Evolutionary conservation across 2,888 invertebrate species (phyloP), one percentile per base, ranked within the genome.

Genomic region (Drosophila histrio): DNA sequence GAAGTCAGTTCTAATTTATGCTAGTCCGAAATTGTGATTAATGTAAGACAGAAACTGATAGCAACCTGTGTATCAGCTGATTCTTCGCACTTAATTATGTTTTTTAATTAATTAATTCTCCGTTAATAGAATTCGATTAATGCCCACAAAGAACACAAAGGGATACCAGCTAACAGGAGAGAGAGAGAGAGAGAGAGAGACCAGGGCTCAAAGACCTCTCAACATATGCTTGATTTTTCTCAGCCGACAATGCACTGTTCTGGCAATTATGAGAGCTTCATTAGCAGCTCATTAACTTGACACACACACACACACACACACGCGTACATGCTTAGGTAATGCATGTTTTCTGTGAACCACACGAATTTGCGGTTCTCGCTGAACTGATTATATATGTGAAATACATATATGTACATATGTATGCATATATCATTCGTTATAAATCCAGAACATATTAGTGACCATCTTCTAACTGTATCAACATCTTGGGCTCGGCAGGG

Each of bases 221-320:
- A 9, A 15, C 0, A 3, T 11, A 19, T 11, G 5, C 5, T 36
- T 47, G 26, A 50, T n/a, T 39, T 47, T 47, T 47, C 15, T 8
- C 8, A 21, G 4, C 5, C 28, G 49, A 39, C 36, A 30, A 30
- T 71, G 70, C 26, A 22, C 11, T 46, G 28, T 39, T 50, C 19
- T 7, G 49, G 34, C 36, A 59, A 56, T 65, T 71, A 52, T 64
- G 22, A 50, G 11, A 26, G 71, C 65, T 38, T 66, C 52, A 72
- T 72, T 61, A 66, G 49, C 43, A 43, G 32, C 61, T 15, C 50
- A 26, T 39, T 30, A 30, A 32, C 17, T 39, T 30, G 39, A 32
- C 17, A 21, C 17, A 34, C 4, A 32, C 3, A 41, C 8, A 21
- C 8, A 47, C 21, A 9, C 34, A 26, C 19, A 22, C 28, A 19